Base-by-base conservation (phyloP, 2,113 vertebrate genomes). In the Labeo catla region DNA sequence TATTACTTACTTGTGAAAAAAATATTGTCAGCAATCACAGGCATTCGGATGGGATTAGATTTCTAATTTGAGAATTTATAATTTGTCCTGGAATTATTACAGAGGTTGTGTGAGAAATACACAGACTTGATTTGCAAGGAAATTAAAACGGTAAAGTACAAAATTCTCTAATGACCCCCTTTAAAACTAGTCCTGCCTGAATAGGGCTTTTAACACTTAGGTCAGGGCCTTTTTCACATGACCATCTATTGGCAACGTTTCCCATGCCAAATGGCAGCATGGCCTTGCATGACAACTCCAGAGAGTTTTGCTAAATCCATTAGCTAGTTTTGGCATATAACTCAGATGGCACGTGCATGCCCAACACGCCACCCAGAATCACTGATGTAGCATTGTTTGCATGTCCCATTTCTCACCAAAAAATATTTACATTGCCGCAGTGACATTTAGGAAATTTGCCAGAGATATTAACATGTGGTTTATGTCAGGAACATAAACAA, bases 221-320 rank as follows among this genome's bases (percentile, higher is more conserved):
- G 28, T 65, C 39, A 45, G 16, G 13, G 36, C 2, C 45, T 76
- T 76, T 23, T 78, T 57, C 2, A 11, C 34, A 57, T 57, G 34
- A 54, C 76, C 52, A 78, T 21, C 0, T 39, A 39, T 59, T 79
- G 54, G 36, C 10, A 79, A n/a, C 0, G 0, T 79, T 23, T n/a
- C 8, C 52, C 4, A 0, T n/a, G 28, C 11, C 19, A 79, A 39
- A 79, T 43, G 47, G 8, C 15, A 78, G 47, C 50, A 39, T 78
- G 72, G 45, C n/a, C 19, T 49, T 47, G 72, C 72, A 74, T 13
- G 21, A 74, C 72, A 76, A 76, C n/a, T 76, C 72, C 72, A 76
- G n/a, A 49, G 45, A 13, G 45, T 76, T 76, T 76, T 28, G 52
- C 8, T 36, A 39, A 57, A 59, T 36, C 50, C 52, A 36, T 57